Evolutionary conservation across 1,140 invertebrate genomes (phyloP).

Genomic region (Cecropterus lyciades): DNA sequence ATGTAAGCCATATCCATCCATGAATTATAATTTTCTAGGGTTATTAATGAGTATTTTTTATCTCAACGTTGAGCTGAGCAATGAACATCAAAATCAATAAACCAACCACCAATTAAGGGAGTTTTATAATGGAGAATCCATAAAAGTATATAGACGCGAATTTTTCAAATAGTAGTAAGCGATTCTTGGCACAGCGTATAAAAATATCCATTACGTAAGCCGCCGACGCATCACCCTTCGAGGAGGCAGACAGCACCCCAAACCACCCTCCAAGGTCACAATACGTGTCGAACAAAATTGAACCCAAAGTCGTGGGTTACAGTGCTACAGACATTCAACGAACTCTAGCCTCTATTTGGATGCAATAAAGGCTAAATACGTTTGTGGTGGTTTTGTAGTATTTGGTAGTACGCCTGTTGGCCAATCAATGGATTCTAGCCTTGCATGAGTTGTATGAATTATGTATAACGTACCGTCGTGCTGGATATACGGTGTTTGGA

Average conservation of each 20-base stretch:
- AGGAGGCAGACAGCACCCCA: conserved; percentile 46
- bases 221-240: conserved; percentile 48
- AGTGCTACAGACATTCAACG: conserved; percentile 16
- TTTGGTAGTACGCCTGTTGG: conserved; percentile 43
- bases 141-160: neutral
- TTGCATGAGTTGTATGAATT: conserved; percentile 67
- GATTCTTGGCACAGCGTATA: conserved; percentile 42
- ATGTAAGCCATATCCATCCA: too few species aligned
- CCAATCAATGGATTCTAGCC: conserved; percentile 67
- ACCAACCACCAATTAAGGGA: neutral
- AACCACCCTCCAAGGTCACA: conserved; percentile 56
- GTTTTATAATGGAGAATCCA: neutral
- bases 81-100: too few species aligned
- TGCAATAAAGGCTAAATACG: conserved; percentile 34
- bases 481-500: conserved; percentile 49
- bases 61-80: too few species aligned
- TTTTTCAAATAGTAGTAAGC: neutral
- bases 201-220: conserved; percentile 69
- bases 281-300: conserved; percentile 17
- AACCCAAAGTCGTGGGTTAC: conserved; percentile 6
- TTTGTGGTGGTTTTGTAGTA: conserved; percentile 38
- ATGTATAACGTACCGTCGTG: conserved; percentile 49
- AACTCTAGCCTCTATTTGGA: conserved; percentile 39
- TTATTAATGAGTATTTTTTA: too few species aligned
- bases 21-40: too few species aligned